phyloP scores from a whole-genome alignment of 2,888 invertebrate species.

The Yponomeuta evonymella region DNA sequence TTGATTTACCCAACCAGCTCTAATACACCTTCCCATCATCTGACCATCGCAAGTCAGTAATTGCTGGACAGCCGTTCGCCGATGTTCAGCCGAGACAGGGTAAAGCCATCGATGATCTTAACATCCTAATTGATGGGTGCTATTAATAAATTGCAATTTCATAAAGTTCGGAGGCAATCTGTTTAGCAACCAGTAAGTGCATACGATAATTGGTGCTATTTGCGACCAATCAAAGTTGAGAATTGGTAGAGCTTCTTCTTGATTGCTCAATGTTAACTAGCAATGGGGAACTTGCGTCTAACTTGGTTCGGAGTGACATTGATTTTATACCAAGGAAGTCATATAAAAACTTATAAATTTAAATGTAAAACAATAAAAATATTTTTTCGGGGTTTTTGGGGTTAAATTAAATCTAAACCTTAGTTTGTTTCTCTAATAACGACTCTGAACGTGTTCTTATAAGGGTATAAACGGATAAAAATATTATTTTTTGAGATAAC shows the following conservation, averaged over 20 bases:
- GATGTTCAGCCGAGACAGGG: neutral
- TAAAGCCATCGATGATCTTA: neutral
- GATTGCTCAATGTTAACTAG: conserved; percentile 7
- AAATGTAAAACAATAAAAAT: too few relatives aligned
- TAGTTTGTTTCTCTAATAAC: too few relatives aligned
- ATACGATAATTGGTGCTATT: conserved; percentile 12
- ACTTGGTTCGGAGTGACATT: too few relatives aligned
- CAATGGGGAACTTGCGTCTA: neutral
- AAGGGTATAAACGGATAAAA: too few relatives aligned
- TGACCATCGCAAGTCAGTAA: too few relatives aligned
- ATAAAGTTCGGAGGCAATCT: neutral
- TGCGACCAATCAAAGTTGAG: conserved; percentile 20
- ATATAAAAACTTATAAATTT: too few relatives aligned
- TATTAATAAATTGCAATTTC: neutral
- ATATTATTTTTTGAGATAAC: too few relatives aligned
- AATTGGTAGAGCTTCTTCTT: conserved; percentile 11
- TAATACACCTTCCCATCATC: neutral
- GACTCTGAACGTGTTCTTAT: too few relatives aligned
- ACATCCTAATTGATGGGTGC: neutral
- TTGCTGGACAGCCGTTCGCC: neutral
- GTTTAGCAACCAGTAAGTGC: neutral
- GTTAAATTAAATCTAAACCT: too few relatives aligned
- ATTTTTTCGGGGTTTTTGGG: too few relatives aligned
- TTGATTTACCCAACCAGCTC: neutral
- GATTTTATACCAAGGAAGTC: too few relatives aligned